Percentiles rank a stretch among this genome's conserved stretches.
These are phyloP conservation scores for Mylabris sibirica DNA, from an alignment of 2,888 invertebrate species.

Conservation along the genomic window DNA sequence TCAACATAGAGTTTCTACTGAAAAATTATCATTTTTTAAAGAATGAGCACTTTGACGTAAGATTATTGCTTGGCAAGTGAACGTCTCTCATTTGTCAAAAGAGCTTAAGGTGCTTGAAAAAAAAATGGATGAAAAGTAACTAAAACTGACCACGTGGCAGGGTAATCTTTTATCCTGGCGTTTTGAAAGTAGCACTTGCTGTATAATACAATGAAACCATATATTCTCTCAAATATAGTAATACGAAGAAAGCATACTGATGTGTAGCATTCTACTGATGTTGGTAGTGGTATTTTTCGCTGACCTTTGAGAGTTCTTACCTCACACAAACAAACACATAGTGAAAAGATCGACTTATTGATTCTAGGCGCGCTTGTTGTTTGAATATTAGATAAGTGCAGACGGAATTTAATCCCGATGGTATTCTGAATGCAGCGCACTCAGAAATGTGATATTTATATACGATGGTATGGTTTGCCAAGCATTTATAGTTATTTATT, in stretches of 20 bases:
- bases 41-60: background rate
- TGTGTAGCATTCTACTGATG: slow-evolving; percentile 35
- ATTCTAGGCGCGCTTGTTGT: slow-evolving; percentile 54
- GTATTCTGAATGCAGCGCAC: slow-evolving; percentile 47
- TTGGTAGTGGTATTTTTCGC: slow-evolving; percentile 17
- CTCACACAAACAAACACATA: background rate
- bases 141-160: slow-evolving; percentile 34
- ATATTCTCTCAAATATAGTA: slow-evolving; percentile 37
- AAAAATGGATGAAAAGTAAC: slow-evolving; percentile 34
- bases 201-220: slow-evolving; percentile 42
- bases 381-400: slow-evolving; percentile 56
- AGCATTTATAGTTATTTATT: slow-evolving; percentile 44
- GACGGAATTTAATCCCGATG: slow-evolving; percentile 55
- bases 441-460: slow-evolving; percentile 51
- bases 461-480: slow-evolving; percentile 35
- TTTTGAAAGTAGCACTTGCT: slow-evolving; percentile 36
- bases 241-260: slow-evolving; percentile 45
- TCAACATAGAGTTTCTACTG: background rate
- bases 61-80: background rate
- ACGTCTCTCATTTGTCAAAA: slow-evolving; percentile 1
- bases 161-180: slow-evolving; percentile 34
- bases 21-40: background rate
- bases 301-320: slow-evolving; percentile 34
- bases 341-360: slow-evolving; percentile 49
- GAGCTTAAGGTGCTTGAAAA: slow-evolving; percentile 10